Evolutionary conservation across 2,113 vertebrate species (phyloP).

Genomic region (Genyomyrus donnyi): DNA sequence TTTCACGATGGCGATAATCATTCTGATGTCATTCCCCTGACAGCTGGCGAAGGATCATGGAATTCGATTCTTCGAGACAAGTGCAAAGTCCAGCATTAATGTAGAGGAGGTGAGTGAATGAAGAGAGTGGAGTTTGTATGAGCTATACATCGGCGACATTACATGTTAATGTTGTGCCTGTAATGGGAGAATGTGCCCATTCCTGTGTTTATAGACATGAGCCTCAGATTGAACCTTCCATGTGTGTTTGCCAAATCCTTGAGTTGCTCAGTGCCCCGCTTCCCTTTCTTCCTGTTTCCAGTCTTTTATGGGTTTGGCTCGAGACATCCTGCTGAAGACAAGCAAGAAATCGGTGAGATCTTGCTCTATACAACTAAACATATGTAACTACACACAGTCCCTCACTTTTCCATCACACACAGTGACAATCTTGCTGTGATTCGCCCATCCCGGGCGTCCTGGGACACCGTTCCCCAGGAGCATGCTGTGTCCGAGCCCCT

Average conservation of each 20-base stretch:
- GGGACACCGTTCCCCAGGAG: not conserved
- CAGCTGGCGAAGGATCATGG: conserved; percentile 83
- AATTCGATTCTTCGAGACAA: conserved; percentile 90
- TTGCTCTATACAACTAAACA: not conserved
- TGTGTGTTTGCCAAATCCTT: not conserved
- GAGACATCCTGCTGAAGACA: conserved; percentile 77
- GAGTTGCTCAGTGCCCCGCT: not conserved
- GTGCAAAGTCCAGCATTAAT: conserved; percentile 73
- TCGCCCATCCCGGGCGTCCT: not conserved
- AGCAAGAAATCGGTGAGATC: conserved; percentile 68
- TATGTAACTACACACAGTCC: not conserved
- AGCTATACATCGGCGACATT: not conserved
- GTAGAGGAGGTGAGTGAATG: conserved; percentile 60
- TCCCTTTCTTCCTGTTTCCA: conserved; percentile 30
- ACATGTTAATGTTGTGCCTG: not conserved
- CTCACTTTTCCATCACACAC: not conserved
- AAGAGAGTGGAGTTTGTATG: not conserved
- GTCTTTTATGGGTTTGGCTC: conserved; percentile 76
- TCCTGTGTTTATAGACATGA: not conserved
- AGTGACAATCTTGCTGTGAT: not conserved
- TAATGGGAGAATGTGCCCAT: not conserved
- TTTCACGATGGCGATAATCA: conserved; percentile 13
- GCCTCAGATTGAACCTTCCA: not conserved
- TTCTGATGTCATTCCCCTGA: conserved; percentile 28
- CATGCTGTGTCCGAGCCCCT: not conserved